Conservation (phyloP, 2,888 invertebrate genomes). For the Gandaritis pyraliata region DNA sequence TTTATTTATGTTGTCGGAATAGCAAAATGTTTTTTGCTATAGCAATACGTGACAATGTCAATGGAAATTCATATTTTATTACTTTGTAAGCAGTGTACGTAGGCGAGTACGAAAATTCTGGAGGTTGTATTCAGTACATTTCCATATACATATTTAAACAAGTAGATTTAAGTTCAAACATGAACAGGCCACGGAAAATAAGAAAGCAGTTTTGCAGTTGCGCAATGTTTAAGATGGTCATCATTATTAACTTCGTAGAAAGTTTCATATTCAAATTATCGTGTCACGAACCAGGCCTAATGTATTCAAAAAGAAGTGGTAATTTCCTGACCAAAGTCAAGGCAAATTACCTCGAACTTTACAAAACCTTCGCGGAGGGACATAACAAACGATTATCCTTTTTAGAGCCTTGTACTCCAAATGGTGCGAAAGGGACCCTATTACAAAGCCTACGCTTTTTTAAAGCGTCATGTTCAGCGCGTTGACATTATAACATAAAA, state of each 20-base stretch:
- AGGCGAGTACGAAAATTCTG: too few species aligned
- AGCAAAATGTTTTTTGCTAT: too few species aligned
- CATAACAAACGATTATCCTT: slow-evolving; percentile 16
- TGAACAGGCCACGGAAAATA: not conserved
- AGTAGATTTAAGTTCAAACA: too few species aligned
- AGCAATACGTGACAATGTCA: too few species aligned
- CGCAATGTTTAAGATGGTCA: slow-evolving; percentile 42
- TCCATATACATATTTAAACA: too few species aligned
- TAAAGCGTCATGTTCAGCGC: too few species aligned
- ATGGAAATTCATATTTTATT: too few species aligned
- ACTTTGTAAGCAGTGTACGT: too few species aligned
- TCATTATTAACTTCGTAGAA: slow-evolving; percentile 38
- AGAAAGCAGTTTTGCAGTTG: not conserved
- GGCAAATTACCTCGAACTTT: slow-evolving; percentile 36
- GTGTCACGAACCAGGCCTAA: slow-evolving; percentile 33
- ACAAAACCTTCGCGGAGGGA: slow-evolving; percentile 13
- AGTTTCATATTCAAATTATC: slow-evolving; percentile 40
- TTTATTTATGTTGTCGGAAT: slow-evolving; percentile 9
- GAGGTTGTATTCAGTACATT: too few species aligned
- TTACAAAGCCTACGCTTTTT: not conserved
- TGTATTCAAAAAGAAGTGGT: slow-evolving; percentile 41
- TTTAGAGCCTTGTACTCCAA: not conserved
- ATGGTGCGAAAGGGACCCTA: not conserved
- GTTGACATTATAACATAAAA: too few species aligned
- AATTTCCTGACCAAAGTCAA: slow-evolving; percentile 39